phyloP scores from a whole-genome alignment of 2,888 invertebrate genomes.

The Tineola bisselliella region DNA sequence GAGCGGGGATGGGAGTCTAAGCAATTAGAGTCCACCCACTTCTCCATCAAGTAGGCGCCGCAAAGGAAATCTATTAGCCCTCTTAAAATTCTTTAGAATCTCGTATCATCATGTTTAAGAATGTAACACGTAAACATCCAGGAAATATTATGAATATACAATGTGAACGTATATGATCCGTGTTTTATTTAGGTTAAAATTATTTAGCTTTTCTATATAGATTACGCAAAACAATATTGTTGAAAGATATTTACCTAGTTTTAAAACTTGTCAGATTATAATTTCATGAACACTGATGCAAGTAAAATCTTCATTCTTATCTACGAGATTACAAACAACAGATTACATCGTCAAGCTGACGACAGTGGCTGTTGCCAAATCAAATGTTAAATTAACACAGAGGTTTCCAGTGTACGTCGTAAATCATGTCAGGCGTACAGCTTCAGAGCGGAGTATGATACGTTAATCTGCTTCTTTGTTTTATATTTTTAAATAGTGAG shows the following conservation, averaged over 20 bases:
- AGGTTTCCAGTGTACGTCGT: slow-evolving; percentile 48
- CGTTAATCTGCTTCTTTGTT: slow-evolving; percentile 64
- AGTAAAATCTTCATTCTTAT: slow-evolving; percentile 52
- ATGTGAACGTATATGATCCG: background rate
- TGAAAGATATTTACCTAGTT: slow-evolving; percentile 28
- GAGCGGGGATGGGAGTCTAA: slow-evolving; percentile 60
- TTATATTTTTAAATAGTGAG: slow-evolving; percentile 65
- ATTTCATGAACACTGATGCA: slow-evolving; percentile 52
- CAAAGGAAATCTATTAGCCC: slow-evolving; percentile 18
- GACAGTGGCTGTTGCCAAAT: slow-evolving; percentile 59
- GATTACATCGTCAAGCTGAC: slow-evolving; percentile 59
- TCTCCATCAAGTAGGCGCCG: slow-evolving; percentile 50
- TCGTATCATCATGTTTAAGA: background rate
- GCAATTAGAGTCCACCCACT: slow-evolving; percentile 64
- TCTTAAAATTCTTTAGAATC: background rate
- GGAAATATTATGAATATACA: background rate
- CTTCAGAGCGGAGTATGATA: slow-evolving; percentile 53
- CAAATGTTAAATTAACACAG: slow-evolving; percentile 52
- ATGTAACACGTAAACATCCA: background rate
- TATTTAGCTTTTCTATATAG: background rate
- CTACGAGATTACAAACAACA: slow-evolving; percentile 55
- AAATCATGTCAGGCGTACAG: slow-evolving; percentile 54
- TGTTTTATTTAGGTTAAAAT: background rate
- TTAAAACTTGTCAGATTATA: slow-evolving; percentile 48
- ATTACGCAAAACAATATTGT: slow-evolving; percentile 6